Evolutionary conservation across 1,140 invertebrate species (phyloP).

Genomic region (Mylabris phalerata): DNA sequence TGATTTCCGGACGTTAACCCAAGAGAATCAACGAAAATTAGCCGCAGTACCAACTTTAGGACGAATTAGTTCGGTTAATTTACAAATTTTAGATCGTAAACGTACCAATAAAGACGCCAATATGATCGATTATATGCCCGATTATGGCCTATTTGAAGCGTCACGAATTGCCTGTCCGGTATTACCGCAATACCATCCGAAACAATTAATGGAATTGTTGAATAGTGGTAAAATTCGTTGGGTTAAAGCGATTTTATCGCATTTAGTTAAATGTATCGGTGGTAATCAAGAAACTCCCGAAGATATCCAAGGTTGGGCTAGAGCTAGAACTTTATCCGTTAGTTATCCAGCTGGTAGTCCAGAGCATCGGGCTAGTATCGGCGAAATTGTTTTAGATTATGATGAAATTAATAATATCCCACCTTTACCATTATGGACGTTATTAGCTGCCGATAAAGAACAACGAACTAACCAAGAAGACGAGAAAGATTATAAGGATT

Average conservation of each 20-base stretch:
- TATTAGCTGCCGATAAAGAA: slow-evolving; percentile 90
- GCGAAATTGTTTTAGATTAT: slow-evolving; percentile 78
- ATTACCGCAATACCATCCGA: slow-evolving; percentile 98
- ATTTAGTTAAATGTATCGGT: slow-evolving; percentile 82
- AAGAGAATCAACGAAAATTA: slow-evolving; percentile 65
- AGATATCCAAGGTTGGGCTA: slow-evolving; percentile 62
- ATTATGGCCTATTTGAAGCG: slow-evolving; percentile 94
- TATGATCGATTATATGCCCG: slow-evolving; percentile 71
- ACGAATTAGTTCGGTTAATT: slow-evolving; percentile 72
- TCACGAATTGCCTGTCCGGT: slow-evolving; percentile 94
- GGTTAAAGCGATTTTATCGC: slow-evolving; percentile 96
- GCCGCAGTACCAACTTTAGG: slow-evolving; percentile 74
- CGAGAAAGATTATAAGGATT: slow-evolving; percentile 70
- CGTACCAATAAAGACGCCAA: slow-evolving; percentile 54
- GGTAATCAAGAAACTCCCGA: slow-evolving; percentile 47
- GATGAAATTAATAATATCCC: slow-evolving; percentile 94
- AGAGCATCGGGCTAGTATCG: slow-evolving; percentile 41
- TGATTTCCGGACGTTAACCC: slow-evolving; percentile 65
- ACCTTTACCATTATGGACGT: slow-evolving; percentile 90
- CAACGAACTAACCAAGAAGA: slow-evolving; percentile 45
- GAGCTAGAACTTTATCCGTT: slow-evolving; percentile 80
- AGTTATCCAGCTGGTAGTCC: slow-evolving; percentile 64
- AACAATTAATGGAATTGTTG: slow-evolving; percentile 96
- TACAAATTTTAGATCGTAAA: slow-evolving; percentile 69
- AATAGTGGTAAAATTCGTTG: slow-evolving; percentile 97